phyloP scores from a whole-genome alignment of 2,113 vertebrate genomes.

The Lepus europaeus region DNA sequence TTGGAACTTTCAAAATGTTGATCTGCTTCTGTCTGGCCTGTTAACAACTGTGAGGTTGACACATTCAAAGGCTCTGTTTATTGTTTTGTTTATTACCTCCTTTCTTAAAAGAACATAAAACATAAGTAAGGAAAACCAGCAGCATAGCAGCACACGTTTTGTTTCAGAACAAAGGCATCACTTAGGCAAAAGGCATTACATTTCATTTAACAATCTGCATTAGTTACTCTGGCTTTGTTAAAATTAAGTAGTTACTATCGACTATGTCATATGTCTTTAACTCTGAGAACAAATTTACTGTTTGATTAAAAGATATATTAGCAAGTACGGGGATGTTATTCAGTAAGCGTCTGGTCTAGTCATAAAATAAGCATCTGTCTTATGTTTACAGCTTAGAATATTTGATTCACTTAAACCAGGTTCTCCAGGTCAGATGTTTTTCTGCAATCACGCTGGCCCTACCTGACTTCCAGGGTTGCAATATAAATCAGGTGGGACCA shows the following conservation, averaged over 20 bases:
- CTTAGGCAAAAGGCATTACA: not conserved
- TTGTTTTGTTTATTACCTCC: slow-evolving; percentile 1
- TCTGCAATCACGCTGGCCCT: not conserved
- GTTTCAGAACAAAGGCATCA: not conserved
- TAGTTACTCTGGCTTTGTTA: slow-evolving; percentile 31
- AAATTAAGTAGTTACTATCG: not conserved
- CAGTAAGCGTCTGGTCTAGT: not conserved
- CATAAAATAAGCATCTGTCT: slow-evolving; percentile 28
- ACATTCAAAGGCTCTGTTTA: slow-evolving; percentile 1
- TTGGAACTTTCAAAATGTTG: not conserved
- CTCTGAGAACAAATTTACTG: not conserved
- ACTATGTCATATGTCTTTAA: slow-evolving; percentile 1
- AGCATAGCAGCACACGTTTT: not conserved
- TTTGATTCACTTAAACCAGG: not conserved
- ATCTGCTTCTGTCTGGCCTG: not conserved
- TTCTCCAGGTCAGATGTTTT: slow-evolving; percentile 37
- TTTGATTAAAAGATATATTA: slow-evolving; percentile 43
- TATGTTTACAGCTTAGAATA: slow-evolving; percentile 5
- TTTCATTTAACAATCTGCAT: slow-evolving; percentile 1
- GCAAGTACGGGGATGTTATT: slow-evolving; percentile 43
- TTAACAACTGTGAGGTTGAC: not conserved
- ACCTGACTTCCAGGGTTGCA: slow-evolving; percentile 17
- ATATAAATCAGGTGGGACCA: not conserved
- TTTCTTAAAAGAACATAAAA: slow-evolving; percentile 1
- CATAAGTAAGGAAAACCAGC: not conserved